Evolutionary conservation across 2,888 invertebrate genomes (phyloP), one percentile per base, ranked within the genome.

Genomic region (Chirona hameri): DNA sequence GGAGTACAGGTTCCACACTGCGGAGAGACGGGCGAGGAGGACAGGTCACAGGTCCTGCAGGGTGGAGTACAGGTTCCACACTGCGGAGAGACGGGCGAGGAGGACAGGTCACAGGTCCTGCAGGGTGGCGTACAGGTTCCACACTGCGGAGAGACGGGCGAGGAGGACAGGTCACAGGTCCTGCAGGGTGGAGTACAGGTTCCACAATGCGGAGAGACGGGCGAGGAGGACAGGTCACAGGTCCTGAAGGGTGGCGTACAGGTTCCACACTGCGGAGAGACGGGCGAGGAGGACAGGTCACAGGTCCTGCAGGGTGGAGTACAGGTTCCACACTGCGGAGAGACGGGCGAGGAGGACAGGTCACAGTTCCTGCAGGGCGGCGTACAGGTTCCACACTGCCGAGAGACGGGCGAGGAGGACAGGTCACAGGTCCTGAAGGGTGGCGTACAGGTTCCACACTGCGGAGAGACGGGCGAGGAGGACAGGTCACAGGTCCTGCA

Each of bases 341-440:
- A 39, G 4, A 7, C 39, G 39, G 39, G n/a, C n/a, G n/a, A n/a
- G n/a, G n/a, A n/a, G n/a, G n/a, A n/a, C n/a, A n/a, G n/a, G n/a
- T n/a, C n/a, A 81, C 21, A 81, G 81, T 21, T 81, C 81, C 60
- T 60, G 55, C 39, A 81, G 81, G 29, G 31, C 24, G 81, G 55
- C 60, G 60, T 60, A 57, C 29, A 81, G 52, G 5, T 15, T 14
- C 55, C 60, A 60, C 27, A 48, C 55, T 60, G 57, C 81, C 10
- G 46, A 48, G 27, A 29, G 27, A 5, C 55, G 29, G 24, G n/a
- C n/a, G n/a, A n/a, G n/a, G n/a, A n/a, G n/a, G n/a, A n/a, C n/a
- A n/a, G 57, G 57, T 29, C 2, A 10, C 2, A 46, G 21, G 27
- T 21, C 21, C 21, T 24, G 15, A 3, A 46, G 79, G 9, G 52